phyloP scores from a whole-genome alignment of 2,888 invertebrate genomes.

The Ganaspis brasiliensis region DNA sequence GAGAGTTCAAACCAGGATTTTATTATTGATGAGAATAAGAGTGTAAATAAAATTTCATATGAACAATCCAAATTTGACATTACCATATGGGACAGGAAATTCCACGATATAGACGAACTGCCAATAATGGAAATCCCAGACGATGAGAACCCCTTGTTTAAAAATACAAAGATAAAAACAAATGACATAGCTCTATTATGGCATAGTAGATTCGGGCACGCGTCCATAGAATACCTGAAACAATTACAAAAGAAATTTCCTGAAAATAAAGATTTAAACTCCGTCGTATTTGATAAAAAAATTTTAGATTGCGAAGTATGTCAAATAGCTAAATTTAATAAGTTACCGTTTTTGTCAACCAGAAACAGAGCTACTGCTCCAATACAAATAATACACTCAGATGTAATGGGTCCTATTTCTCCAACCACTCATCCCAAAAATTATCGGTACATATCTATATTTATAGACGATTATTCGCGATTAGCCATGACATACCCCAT shows the following conservation, averaged over 20 bases:
- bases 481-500: constrained; percentile 59
- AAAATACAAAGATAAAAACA: constrained; percentile 41
- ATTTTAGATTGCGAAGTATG: constrained; percentile 62
- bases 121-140: constrained; percentile 33
- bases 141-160: constrained; percentile 44
- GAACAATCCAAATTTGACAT: background rate
- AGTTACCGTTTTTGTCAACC: constrained; percentile 55
- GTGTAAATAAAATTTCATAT: constrained; percentile 51
- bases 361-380: constrained; percentile 52
- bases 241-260: constrained; percentile 54
- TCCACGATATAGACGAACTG: constrained; percentile 47
- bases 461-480: constrained; percentile 61
- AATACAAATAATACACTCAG: constrained; percentile 59
- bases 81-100: background rate
- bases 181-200: constrained; percentile 57
- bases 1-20: constrained; percentile 9
- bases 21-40: constrained; percentile 48
- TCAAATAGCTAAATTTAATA: constrained; percentile 59
- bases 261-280: constrained; percentile 43
- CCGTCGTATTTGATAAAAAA: constrained; percentile 57
- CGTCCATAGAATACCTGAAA: constrained; percentile 59
- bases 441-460: constrained; percentile 53
- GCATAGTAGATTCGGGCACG: constrained; percentile 63
- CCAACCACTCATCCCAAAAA: constrained; percentile 56
- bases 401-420: constrained; percentile 58